Base-by-base conservation (phyloP, 2,888 invertebrate species). In the Fragum fragum region DNA sequence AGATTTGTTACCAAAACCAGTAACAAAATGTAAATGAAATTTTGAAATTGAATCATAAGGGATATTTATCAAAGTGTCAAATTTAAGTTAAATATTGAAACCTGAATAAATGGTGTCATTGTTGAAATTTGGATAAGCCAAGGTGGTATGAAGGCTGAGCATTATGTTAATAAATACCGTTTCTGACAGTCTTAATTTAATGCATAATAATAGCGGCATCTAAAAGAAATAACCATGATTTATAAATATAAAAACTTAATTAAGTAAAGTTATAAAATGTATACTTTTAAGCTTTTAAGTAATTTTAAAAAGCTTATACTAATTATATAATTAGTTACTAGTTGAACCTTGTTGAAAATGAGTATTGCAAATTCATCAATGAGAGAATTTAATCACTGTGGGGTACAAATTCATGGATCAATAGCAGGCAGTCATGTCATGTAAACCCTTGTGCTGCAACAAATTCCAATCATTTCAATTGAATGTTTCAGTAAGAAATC, bases 401-500 rank as follows among this genome's bases (percentile, higher is more conserved):
- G n/a, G n/a, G n/a, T n/a, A n/a, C n/a, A n/a, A n/a, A n/a, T n/a
- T n/a, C n/a, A n/a, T n/a, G n/a, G n/a, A n/a, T n/a, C n/a, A n/a
- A n/a, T n/a, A n/a, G n/a, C n/a, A n/a, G n/a, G n/a, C n/a, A n/a
- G n/a, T n/a, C n/a, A n/a, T n/a, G n/a, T n/a, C n/a, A n/a, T n/a
- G n/a, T n/a, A n/a, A n/a, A n/a, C n/a, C n/a, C n/a, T n/a, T n/a
- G n/a, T n/a, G 14, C 47, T 28, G 16, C 26, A 61, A n/a, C 61
- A 32, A 59, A 59, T 61, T 61, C 61, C 61, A 3, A n/a, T 52
- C 16, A 47, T 47, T 70, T 52, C 1, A 52, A 47, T 21, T 52
- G 47, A 29, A 70, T 70, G 28, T 70, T 29, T 70, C 52, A 52
- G 52, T 70, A 28, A 52, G 28, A 70, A 52, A 70, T 70, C 70